Conservation (phyloP, 2,888 invertebrate genomes). For the Strigamia crassipes region DNA sequence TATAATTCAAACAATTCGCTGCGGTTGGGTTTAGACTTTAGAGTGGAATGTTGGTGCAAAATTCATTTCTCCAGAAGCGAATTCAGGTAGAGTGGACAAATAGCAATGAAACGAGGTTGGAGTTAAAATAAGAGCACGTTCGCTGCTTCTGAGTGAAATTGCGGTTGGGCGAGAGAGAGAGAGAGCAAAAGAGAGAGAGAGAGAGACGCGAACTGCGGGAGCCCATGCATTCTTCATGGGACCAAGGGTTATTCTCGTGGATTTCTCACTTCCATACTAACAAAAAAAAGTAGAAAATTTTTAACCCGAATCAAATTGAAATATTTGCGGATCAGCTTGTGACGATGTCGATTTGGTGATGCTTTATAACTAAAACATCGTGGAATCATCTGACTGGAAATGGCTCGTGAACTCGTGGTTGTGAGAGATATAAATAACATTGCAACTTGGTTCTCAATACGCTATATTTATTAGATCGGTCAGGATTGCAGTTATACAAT, state of each 20-base stretch:
- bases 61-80: background rate
- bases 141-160: background rate
- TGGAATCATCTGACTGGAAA: no score
- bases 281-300: background rate
- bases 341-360: no score
- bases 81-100: background rate
- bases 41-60: background rate
- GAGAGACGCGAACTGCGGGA: background rate
- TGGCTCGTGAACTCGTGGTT: no score
- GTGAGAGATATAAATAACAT: no score
- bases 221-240: conserved; percentile 3
- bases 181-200: background rate
- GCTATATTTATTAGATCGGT: no score
- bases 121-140: background rate
- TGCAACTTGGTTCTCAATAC: no score
- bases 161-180: background rate
- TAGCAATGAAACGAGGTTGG: background rate
- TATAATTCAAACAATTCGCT: background rate
- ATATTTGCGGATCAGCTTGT: no score
- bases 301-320: background rate
- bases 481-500: no score
- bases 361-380: no score
- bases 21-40: background rate
- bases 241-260: background rate
- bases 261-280: background rate